These are phyloP conservation scores for Epinephelus malabaricus DNA, from an alignment of 2,797 vertebrate genomes.

Conservation along the genomic window DNA sequence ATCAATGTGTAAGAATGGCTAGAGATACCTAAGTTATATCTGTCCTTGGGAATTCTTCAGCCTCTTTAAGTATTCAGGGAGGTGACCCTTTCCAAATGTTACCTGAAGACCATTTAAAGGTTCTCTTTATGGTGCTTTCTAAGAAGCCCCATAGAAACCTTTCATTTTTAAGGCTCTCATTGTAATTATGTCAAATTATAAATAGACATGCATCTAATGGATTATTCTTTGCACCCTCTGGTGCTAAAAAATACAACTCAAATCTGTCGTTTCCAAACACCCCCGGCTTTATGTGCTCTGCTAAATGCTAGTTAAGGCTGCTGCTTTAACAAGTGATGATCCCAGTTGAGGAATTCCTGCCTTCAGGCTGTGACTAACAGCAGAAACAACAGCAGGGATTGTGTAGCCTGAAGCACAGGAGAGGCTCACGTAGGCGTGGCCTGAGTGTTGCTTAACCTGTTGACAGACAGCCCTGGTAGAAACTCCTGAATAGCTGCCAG, in stretches of 20 bases:
- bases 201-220: not conserved
- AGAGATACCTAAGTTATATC: no score
- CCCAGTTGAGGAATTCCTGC: slow-evolving; percentile 60
- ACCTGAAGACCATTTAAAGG: not conserved
- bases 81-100: not conserved
- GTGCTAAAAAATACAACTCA: not conserved
- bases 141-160: not conserved
- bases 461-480: slow-evolving; percentile 48
- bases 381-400: slow-evolving; percentile 62
- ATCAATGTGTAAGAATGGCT: no score
- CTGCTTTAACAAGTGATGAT: slow-evolving; percentile 37
- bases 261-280: not conserved
- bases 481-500: slow-evolving; percentile 18
- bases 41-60: not conserved
- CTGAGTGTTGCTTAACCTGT: slow-evolving; percentile 67
- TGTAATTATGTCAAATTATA: not conserved
- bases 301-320: slow-evolving; percentile 15
- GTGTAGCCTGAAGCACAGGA: slow-evolving; percentile 57
- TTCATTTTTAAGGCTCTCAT: not conserved
- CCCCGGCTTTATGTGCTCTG: not conserved
- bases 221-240: not conserved
- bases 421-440: slow-evolving; percentile 45
- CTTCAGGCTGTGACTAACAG: slow-evolving; percentile 63
- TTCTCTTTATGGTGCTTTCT: not conserved
- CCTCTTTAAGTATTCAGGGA: not conserved